phyloP scores from a whole-genome alignment of 2,888 invertebrate genomes.

The Sinelater perroti region DNA sequence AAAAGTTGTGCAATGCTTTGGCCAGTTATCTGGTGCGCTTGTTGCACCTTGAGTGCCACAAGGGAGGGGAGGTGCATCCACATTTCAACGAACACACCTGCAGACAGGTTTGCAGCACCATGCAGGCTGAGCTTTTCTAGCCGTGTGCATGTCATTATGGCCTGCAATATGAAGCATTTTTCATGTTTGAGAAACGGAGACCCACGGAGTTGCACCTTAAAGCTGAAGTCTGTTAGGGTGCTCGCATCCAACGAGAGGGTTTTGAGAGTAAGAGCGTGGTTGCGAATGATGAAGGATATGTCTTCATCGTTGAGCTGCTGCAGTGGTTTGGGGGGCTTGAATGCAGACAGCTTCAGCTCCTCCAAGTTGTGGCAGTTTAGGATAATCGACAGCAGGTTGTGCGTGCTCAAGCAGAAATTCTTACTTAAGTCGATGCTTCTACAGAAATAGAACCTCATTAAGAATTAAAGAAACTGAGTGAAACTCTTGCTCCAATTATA shows the following conservation, averaged over 20 bases:
- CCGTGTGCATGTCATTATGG: conserved; percentile 43
- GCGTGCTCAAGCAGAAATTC: conserved; percentile 38
- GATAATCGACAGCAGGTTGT: conserved; percentile 44
- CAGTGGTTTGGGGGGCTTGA: conserved; percentile 32
- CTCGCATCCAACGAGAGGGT: conserved; percentile 44
- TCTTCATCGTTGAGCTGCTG: conserved; percentile 46
- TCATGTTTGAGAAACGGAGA: no score
- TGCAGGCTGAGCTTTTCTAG: conserved; percentile 43
- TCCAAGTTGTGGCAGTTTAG: conserved; percentile 45
- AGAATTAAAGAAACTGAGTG: no score
- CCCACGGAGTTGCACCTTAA: conserved; percentile 43
- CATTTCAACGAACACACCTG: conserved; percentile 42
- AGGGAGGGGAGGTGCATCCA: conserved; percentile 42
- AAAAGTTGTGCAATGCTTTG: conserved; percentile 39
- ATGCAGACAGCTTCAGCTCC: conserved; percentile 45
- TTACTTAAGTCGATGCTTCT: conserved; percentile 46
- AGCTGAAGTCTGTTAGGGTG: conserved; percentile 42
- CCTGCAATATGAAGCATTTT: conserved; percentile 36
- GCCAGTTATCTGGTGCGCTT: conserved; percentile 45
- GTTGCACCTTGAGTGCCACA: conserved; percentile 44
- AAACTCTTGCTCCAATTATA: no score
- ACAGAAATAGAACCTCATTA: conserved; percentile 19
- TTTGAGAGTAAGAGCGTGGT: conserved; percentile 40
- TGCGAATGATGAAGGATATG: conserved; percentile 44
- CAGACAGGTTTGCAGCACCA: conserved; percentile 45